Base-by-base conservation (phyloP, 2,113 vertebrate genomes). In the Synodontis membranacea region DNA sequence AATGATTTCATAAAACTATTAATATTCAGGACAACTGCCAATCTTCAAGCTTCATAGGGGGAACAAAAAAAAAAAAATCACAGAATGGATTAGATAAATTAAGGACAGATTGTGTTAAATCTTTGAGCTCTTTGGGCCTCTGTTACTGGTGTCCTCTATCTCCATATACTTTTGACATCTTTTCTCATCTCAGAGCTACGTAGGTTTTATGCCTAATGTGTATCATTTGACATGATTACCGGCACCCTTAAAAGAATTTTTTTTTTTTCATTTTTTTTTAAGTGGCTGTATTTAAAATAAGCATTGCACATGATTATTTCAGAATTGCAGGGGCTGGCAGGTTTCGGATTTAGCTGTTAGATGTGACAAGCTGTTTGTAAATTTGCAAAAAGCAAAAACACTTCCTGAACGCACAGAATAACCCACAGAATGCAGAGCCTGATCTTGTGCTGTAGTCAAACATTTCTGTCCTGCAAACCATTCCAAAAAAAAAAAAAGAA, bases 51-150 rank as follows among this genome's bases (percentile, higher is more conserved):
- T 75, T 66, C 68, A 76, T 66, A 84, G 76, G 66, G 68, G 84
- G n/a, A n/a, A n/a, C n/a, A n/a, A n/a, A n/a, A n/a, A n/a, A 19
- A 7, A n/a, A 44, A 28, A 68, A 56, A 83, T 79, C 42, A 31
- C 76, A 42, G 84, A 88, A 88, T 76, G 86, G 28, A 58, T 86
- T 31, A 62, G 82, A 6, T 75, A 75, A 75, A 75, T 75, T 75
- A 31, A 48, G 31, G n/a, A 31, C 62, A 84, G 78, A 88, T 58
- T 75, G 54, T 56, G 34, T 46, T 44, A 48, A 85, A 31, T 64
- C 50, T 85, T 72, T 50, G 74, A 83, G 72, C 48, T 54, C 17
- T 37, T 2, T 14, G 31, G 50, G 31, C 3, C 17, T 54, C 76
- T 23, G 76, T 79, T 79, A 54, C 48, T 37, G 19, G 19, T 79